Evolutionary conservation across 2,888 invertebrate species (phyloP), one percentile per base, ranked within the genome.

Genomic region (Ryuthela nishihirai): DNA sequence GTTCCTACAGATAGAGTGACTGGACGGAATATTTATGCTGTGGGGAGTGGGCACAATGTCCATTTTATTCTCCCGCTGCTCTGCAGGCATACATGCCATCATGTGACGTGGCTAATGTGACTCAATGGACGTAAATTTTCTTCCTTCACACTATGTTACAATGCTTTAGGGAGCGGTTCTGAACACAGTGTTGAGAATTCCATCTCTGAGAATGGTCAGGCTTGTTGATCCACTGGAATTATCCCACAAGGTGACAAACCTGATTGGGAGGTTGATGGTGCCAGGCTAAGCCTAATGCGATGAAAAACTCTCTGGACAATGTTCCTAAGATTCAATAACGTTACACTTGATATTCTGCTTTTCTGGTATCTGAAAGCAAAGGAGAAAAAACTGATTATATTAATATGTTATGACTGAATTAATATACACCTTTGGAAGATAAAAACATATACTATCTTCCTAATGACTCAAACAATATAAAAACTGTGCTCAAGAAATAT

Each of bases 11-110:
- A 34, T 41, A 52, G 59, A 59, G 59, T 50, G 59, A 59, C 52
- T 59, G 59, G 59, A 59, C 59, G 59, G 59, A 59, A 59, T 59
- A 47, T 48, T 52, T 53, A 59, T 59, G 53, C 52, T 59, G 58
- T 53, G 59, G 48, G 59, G 45, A 53, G 59, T 59, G 59, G 59
- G 59, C 59, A 58, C 49, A 52, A 46, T 38, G 49, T 45, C 32
- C 23, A 46, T 23, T 32, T 42, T 34, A 15, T 45, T 42, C 47
- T 36, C 49, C 49, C 38, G 40, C 29, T 7, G 12, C 29, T 29
- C 29, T 12, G 29, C 29, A 29, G 9, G 12, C 29, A 9, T 29
- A 29, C 12, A 9, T 29, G 7, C 29, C 29, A 29, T 29, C 29
- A 29, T 29, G 29, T 29, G 29, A 9, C 29, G 9, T 9, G 29